A percentile compares a stretch with the other conserved stretches of the same genome.
phyloP scores from a whole-genome alignment of 2,113 vertebrate species.

The Struthidea cinerea region DNA sequence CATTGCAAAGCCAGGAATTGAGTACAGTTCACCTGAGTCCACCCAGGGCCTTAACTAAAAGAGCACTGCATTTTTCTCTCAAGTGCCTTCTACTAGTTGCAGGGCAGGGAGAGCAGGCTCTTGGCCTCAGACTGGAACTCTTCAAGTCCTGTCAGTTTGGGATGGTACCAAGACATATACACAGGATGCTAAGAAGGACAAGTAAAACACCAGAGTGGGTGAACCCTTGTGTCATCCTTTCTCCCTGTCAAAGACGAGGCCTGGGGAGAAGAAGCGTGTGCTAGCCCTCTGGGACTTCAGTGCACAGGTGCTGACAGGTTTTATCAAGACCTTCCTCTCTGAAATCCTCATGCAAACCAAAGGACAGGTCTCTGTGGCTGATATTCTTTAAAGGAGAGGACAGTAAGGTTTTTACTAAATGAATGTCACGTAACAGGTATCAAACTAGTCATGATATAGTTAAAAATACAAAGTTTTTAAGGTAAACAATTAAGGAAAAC shows the following conservation, averaged over 20 bases:
- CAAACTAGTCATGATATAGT: not conserved
- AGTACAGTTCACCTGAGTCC: not conserved
- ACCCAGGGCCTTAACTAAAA: not conserved
- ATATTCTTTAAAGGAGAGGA: not conserved
- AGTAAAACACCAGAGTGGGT: not conserved
- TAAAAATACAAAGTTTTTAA: not conserved
- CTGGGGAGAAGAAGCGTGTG: accelerated
- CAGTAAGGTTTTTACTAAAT: not conserved
- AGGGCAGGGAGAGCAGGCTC: not conserved
- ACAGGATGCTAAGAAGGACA: not conserved
- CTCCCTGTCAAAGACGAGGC: not conserved
- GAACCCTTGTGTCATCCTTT: not conserved
- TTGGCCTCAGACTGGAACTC: not conserved
- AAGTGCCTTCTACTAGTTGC: not conserved
- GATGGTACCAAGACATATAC: not conserved
- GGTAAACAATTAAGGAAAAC: not conserved
- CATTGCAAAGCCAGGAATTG: not conserved
- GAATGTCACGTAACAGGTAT: not conserved
- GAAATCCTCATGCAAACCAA: not conserved
- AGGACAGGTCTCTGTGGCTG: not conserved
- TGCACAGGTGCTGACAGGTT: not conserved
- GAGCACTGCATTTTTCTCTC: not conserved
- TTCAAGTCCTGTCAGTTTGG: not conserved
- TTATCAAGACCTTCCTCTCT: not conserved
- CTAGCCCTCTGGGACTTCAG: not conserved